Conservation (phyloP, 2,888 invertebrate species). For the Conomelus anceps region DNA sequence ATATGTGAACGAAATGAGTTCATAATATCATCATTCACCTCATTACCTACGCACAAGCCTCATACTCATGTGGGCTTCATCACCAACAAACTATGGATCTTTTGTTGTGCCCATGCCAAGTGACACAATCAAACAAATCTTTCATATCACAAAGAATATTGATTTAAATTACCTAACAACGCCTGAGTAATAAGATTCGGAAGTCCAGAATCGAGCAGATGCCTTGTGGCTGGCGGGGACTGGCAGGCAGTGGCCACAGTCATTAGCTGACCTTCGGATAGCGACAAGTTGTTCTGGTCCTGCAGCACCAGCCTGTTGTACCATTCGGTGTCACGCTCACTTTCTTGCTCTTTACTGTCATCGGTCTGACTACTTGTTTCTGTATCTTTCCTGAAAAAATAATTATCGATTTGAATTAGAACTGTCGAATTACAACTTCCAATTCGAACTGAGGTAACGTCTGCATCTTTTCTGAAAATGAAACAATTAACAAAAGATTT, state of each 20-base stretch:
- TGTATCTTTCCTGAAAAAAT: slow-evolving; percentile 41
- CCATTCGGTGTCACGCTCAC: slow-evolving; percentile 45
- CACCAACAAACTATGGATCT: too few relatives aligned
- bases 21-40: too few relatives aligned
- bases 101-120: too few relatives aligned
- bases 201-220: slow-evolving; percentile 68
- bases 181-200: slow-evolving; percentile 57
- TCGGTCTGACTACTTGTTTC: slow-evolving; percentile 55
- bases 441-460: too few relatives aligned
- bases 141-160: too few relatives aligned
- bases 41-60: too few relatives aligned
- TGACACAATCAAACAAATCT: too few relatives aligned
- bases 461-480: too few relatives aligned
- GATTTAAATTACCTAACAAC: slow-evolving; percentile 50
- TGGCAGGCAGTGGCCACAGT: slow-evolving; percentile 74
- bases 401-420: background rate
- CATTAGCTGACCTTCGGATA: slow-evolving; percentile 60
- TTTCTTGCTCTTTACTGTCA: slow-evolving; percentile 50
- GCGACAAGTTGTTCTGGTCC: slow-evolving; percentile 49
- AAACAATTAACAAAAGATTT: too few relatives aligned
- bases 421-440: too few relatives aligned
- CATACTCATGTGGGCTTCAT: too few relatives aligned
- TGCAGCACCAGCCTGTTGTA: slow-evolving; percentile 51
- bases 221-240: slow-evolving; percentile 68
- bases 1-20: too few relatives aligned